These are phyloP conservation scores for Harpalus rubripes DNA, from an alignment of 2,888 invertebrate genomes.

Conservation along the genomic window DNA sequence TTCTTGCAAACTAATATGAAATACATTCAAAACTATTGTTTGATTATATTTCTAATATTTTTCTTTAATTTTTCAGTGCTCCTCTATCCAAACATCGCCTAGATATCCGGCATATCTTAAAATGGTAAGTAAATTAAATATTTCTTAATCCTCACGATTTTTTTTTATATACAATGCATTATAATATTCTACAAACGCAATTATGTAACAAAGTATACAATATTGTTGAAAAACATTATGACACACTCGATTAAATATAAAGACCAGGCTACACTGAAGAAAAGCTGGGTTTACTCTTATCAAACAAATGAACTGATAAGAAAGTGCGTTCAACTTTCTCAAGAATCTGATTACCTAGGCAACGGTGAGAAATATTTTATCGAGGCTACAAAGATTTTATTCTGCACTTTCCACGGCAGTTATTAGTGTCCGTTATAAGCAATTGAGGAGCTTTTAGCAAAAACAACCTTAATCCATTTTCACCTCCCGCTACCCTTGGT, in stretches of 20 bases:
- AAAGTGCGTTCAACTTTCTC: slow-evolving; percentile 52
- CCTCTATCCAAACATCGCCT: too few species aligned
- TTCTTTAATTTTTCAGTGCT: too few species aligned
- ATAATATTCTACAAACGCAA: slow-evolving; percentile 6
- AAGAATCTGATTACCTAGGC: slow-evolving; percentile 48
- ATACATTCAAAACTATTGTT: too few species aligned
- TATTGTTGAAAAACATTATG: background rate
- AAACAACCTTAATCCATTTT: too few species aligned
- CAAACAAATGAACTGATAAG: slow-evolving; percentile 51
- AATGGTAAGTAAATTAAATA: too few species aligned
- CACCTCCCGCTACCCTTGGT: too few species aligned
- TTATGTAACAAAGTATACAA: slow-evolving; percentile 23
- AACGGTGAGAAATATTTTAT: slow-evolving; percentile 5
- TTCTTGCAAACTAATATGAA: too few species aligned
- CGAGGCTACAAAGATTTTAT: background rate
- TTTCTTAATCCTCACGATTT: too few species aligned
- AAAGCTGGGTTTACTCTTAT: slow-evolving; percentile 21
- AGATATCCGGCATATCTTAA: too few species aligned
- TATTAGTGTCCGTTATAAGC: background rate
- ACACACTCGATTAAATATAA: slow-evolving; percentile 3
- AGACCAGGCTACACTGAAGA: background rate
- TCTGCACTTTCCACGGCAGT: background rate
- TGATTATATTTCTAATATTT: too few species aligned
- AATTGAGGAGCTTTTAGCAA: too few species aligned
- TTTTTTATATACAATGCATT: too few species aligned